Evolutionary conservation across 2,797 vertebrate genomes (phyloP).

Genomic region (Microctenopoma stevenorrisi): DNA sequence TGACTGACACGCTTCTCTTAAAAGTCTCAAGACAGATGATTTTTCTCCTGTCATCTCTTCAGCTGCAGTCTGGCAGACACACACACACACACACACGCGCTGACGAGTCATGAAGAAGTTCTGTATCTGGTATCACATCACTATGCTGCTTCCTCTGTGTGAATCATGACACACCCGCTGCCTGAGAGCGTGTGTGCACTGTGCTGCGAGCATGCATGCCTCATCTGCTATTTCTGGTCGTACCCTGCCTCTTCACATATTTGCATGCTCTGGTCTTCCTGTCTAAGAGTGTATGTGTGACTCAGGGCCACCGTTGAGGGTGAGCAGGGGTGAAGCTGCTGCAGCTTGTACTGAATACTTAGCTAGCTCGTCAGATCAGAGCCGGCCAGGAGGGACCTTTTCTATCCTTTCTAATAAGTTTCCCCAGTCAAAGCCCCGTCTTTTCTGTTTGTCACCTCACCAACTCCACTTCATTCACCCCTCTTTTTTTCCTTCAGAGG

Average conservation of each 20-base stretch:
- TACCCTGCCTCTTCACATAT: background rate
- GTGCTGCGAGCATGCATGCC: conserved; percentile 11
- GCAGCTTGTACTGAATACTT: conserved; percentile 4
- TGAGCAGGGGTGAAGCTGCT: conserved; percentile 14
- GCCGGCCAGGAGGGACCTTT: conserved; percentile 13
- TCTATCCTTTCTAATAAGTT: conserved; percentile 11
- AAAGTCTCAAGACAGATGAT: conserved; percentile 22
- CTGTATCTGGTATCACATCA: conserved; percentile 24
- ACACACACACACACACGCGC: no score
- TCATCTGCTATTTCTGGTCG: conserved; percentile 22
- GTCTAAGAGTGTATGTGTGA: background rate
- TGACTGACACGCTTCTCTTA: conserved; percentile 38
- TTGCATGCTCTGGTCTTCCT: conserved; percentile 6
- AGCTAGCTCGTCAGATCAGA: conserved; percentile 22
- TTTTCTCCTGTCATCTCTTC: conserved; percentile 34
- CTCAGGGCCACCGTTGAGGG: background rate
- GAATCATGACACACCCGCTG: conserved; percentile 19
- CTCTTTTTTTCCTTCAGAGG: conserved; percentile 20
- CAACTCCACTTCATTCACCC: conserved; percentile 26
- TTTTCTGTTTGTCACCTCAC: conserved; percentile 22
- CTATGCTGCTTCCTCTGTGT: conserved; percentile 9
- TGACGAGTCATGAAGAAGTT: background rate
- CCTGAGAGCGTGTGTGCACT: background rate
- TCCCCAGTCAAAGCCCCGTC: background rate
- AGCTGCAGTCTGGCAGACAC: no score